Evolutionary conservation across 2,113 vertebrate species (phyloP).

Genomic region (Passer montanus): DNA sequence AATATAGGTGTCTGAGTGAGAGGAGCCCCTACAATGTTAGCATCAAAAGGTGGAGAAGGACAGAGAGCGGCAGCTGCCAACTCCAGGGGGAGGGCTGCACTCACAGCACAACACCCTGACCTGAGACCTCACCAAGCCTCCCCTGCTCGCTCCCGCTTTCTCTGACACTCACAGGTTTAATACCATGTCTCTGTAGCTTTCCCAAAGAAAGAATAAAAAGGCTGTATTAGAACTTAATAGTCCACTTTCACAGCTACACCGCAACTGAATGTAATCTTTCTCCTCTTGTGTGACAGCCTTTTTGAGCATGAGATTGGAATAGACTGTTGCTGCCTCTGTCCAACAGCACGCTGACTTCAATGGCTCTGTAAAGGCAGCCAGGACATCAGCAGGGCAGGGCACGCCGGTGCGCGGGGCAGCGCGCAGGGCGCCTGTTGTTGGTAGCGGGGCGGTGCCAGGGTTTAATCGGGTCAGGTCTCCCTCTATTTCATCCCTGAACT

Average conservation of each 20-base stretch:
- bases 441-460: background rate
- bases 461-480: constrained; percentile 67
- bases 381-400: background rate
- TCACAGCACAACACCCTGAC: background rate
- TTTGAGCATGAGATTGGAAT: constrained; percentile 30
- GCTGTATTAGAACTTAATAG: constrained; percentile 47
- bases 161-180: constrained; percentile 17
- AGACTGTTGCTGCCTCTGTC: background rate
- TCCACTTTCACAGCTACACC: constrained; percentile 11
- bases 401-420: background rate
- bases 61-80: background rate
- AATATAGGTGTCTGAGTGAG: accelerated
- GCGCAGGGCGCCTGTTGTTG: background rate
- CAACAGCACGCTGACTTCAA: background rate
- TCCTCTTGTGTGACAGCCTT: constrained; percentile 17
- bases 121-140: background rate
- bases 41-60: background rate
- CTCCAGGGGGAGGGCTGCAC: background rate
- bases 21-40: background rate
- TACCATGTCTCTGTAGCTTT: background rate
- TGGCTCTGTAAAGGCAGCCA: constrained; percentile 22
- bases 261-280: constrained; percentile 27
- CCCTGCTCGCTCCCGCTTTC: background rate
- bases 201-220: background rate
- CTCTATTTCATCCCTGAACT: constrained; percentile 48